Evolutionary conservation across 2,888 invertebrate genomes (phyloP).

Genomic region (Ichneumon xanthorius): DNA sequence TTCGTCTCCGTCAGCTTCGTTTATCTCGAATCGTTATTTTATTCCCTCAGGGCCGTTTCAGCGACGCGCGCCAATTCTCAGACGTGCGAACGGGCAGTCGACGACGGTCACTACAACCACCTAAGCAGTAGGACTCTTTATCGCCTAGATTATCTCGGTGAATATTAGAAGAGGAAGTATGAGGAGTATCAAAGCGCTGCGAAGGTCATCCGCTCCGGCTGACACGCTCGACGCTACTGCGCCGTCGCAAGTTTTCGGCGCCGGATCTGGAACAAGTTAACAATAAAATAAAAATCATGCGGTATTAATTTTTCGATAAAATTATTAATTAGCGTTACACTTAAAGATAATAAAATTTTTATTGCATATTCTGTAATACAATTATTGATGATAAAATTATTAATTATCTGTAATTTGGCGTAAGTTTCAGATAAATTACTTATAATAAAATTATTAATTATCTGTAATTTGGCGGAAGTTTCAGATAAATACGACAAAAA

Average conservation of each 20-base stretch:
- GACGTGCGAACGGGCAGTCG: constrained; percentile 56
- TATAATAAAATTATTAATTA: too few relatives aligned
- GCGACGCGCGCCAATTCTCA: constrained; percentile 41
- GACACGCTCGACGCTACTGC: constrained; percentile 82
- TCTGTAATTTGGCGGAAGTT: too few relatives aligned
- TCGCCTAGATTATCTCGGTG: constrained; percentile 75
- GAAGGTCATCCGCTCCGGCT: constrained; percentile 74
- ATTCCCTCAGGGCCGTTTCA: constrained; percentile 18
- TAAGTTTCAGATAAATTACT: too few relatives aligned
- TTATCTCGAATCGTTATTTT: constrained; percentile 17
- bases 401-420: too few relatives aligned
- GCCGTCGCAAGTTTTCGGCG: constrained; percentile 79
- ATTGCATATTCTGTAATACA: too few relatives aligned
- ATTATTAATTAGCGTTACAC: too few relatives aligned
- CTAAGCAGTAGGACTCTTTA: constrained; percentile 48
- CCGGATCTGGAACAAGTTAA: constrained; percentile 77
- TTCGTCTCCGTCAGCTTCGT: background rate
- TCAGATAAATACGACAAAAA: too few relatives aligned
- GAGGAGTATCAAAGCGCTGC: constrained; percentile 70
- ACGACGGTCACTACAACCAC: constrained; percentile 63
- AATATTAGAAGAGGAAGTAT: constrained; percentile 74
- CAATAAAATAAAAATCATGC: background rate
- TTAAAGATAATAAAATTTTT: too few relatives aligned
- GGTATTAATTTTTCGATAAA: too few relatives aligned
- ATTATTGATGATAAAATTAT: too few relatives aligned